Evolutionary conservation across 2,797 vertebrate species (phyloP).

Genomic region (Merluccius polli): DNA sequence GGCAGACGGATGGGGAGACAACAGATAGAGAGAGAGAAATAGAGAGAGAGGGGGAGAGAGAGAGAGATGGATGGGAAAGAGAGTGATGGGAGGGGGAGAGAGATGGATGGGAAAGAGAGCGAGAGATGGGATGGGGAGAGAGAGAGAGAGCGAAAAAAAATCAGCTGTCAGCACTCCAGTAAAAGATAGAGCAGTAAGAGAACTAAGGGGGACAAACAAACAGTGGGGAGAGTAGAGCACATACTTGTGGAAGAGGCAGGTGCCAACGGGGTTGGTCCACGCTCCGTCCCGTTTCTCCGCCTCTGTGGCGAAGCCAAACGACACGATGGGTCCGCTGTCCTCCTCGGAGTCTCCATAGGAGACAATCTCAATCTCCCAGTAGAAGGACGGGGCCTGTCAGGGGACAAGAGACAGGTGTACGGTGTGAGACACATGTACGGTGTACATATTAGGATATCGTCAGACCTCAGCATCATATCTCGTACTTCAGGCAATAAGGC

Average conservation of each 20-base stretch:
- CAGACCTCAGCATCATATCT: too few species aligned
- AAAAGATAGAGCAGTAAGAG: conserved; percentile 27
- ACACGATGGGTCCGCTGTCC: conserved; percentile 96
- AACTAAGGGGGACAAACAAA: not conserved
- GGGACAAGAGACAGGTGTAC: not conserved
- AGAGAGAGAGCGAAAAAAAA: not conserved
- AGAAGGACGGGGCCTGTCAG: conserved; percentile 92
- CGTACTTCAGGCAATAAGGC: too few species aligned
- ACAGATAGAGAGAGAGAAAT: conserved; percentile 17
- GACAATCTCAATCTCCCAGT: conserved; percentile 98
- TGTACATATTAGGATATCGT: too few species aligned
- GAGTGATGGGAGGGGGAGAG: conserved; percentile 12
- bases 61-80: not conserved
- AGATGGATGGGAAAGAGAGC: conserved; percentile 15
- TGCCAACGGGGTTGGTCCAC: conserved; percentile 99
- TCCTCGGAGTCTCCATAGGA: conserved; percentile 98
- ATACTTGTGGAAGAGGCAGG: conserved; percentile 99
- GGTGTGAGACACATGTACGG: too few species aligned
- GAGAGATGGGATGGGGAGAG: conserved; percentile 16
- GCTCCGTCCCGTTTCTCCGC: conserved; percentile 96
- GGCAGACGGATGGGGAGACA: conserved; percentile 28
- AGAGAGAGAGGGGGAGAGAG: conserved; percentile 5
- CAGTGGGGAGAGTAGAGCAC: conserved; percentile 43
- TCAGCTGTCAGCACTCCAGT: conserved; percentile 40
- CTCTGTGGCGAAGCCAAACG: conserved; percentile 97